Base-by-base conservation (phyloP, 2,113 vertebrate genomes). In the Rhabdornis inornatus region DNA sequence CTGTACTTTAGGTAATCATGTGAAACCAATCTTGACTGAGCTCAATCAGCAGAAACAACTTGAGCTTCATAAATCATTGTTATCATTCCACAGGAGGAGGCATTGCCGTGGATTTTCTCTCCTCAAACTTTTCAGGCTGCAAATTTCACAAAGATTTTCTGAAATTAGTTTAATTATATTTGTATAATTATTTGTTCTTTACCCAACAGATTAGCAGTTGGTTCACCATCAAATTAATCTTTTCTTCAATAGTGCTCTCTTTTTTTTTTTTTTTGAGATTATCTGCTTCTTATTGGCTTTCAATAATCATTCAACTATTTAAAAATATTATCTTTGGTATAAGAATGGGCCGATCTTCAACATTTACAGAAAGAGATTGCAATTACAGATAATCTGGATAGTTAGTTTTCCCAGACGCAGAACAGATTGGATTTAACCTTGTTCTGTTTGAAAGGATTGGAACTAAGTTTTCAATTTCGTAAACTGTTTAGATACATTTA, bases 51-150 rank as follows among this genome's bases (percentile, higher is more conserved):
- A 97, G 95, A 97, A 97, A 97, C 94, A 23, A 91, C 93, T 92
- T 90, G 85, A 95, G 97, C 94, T 95, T 96, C 95, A 95, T 98
- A 98, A 98, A 98, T 98, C 97, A 95, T 64, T 95, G 76, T 96
- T 97, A 96, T 84, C 97, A 96, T 97, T 96, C 95, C 95, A 70
- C 97, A 95, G 96, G 96, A 97, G 94, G 95, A 96, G 94, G 89
- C 65, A 89, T 63, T 80, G 79, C 92, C 89, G 42, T 74, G 87
- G 66, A 83, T 97, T 98, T 97, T 89, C 83, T 94, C 79, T 96
- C 87, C 93, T 92, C 83, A 95, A 90, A 92, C 86, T 94, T 94
- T 96, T 96, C 92, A 96, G 91, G 55, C 89, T 35, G 47, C 91
- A 83, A 25, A 84, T 97, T 97, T 97, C 93, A 94, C 61, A 80